phyloP scores from a whole-genome alignment of 2,797 vertebrate genomes.

The Neosalanx taihuensis region DNA sequence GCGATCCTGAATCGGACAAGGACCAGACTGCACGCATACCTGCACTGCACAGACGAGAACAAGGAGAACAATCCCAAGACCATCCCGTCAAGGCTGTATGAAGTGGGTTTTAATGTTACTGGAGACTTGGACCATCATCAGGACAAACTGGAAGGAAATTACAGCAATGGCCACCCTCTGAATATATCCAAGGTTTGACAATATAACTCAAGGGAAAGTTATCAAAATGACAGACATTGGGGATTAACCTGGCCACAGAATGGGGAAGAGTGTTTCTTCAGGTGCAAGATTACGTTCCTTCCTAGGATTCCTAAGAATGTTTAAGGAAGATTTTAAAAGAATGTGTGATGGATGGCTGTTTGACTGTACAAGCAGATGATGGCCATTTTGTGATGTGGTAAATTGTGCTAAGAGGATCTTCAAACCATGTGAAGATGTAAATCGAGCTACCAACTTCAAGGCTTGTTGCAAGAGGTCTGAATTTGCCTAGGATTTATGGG shows the following conservation, averaged over 20 bases:
- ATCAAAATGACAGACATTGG: neutral
- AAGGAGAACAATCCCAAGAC: neutral
- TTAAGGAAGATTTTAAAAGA: no score
- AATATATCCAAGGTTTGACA: neutral
- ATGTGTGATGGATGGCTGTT: no score
- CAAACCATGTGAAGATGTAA: no score
- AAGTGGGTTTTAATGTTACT: neutral
- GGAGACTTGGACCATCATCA: neutral
- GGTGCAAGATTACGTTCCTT: neutral
- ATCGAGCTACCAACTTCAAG: no score
- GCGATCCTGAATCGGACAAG: neutral
- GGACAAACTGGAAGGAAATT: neutral
- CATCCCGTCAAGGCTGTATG: neutral
- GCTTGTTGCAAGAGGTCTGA: no score
- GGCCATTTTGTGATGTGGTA: no score
- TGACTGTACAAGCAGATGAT: no score
- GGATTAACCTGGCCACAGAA: neutral
- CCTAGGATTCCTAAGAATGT: no score
- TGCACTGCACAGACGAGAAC: neutral
- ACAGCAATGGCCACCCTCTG: neutral
- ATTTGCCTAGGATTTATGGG: no score
- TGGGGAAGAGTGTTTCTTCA: neutral
- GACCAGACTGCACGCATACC: neutral
- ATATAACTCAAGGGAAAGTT: neutral
- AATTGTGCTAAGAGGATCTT: no score